Percentiles rank a stretch among this genome's conserved stretches.
Conservation (phyloP, 2,888 invertebrate genomes). For the Catotricha subobsoleta region DNA sequence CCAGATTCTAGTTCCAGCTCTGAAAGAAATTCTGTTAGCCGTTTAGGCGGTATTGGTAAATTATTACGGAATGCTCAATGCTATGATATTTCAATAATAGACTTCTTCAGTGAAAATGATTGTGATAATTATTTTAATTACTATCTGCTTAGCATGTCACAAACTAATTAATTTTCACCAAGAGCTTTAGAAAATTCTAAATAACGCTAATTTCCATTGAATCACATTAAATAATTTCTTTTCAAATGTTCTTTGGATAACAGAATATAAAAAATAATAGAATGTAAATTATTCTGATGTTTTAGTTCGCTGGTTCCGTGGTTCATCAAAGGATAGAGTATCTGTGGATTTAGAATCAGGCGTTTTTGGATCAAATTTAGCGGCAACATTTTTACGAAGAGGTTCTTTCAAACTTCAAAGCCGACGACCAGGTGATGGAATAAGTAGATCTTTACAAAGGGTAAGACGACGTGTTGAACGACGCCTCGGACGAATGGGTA, state of each 20-base stretch:
- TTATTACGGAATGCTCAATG: too few species aligned
- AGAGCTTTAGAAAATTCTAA: too few species aligned
- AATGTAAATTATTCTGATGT: too few species aligned
- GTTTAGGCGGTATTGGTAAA: conserved; percentile 47
- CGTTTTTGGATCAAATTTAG: conserved; percentile 37
- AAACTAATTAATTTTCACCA: conserved; percentile 12
- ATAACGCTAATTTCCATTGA: too few species aligned
- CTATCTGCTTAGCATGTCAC: too few species aligned
- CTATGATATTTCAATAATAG: too few species aligned
- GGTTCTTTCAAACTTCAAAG: conserved; percentile 30
- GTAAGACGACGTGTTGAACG: conserved; percentile 81
- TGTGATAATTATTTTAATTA: too few species aligned
- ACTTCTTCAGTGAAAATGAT: too few species aligned
- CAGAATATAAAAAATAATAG: too few species aligned
- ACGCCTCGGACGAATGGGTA: conserved; percentile 64
- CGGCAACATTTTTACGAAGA: conserved; percentile 36
- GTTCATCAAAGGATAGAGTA: conserved; percentile 35
- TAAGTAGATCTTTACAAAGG: conserved; percentile 52
- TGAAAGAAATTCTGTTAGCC: conserved; percentile 31
- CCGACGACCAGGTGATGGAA: conserved; percentile 29
- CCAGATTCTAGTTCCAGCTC: conserved; percentile 33
- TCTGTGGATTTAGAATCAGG: conserved; percentile 35
- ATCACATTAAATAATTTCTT: too few species aligned
- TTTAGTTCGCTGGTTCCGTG: conserved; percentile 42
- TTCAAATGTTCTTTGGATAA: too few species aligned